A percentile compares a stretch with the other conserved stretches of the same genome.
Evolutionary conservation across 2,797 vertebrate species (phyloP).

Genomic region (Apogon talboti): DNA sequence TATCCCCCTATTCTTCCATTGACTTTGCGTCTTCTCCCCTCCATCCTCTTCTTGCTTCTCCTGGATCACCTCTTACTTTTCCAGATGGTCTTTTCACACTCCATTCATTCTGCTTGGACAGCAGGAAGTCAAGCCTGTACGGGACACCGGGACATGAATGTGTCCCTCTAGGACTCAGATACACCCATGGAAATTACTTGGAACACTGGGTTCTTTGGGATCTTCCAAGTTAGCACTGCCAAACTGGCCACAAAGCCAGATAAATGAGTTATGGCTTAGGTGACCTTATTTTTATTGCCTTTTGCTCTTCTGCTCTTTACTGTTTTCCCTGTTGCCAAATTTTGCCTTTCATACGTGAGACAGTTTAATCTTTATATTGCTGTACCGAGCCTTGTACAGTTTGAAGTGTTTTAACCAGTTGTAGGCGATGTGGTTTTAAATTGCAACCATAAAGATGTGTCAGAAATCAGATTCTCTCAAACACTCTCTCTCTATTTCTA

Average conservation of each 20-base stretch:
- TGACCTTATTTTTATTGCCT: constrained; percentile 47
- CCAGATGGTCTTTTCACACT: constrained; percentile 70
- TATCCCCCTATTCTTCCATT: constrained; percentile 9
- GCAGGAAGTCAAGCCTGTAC: constrained; percentile 59
- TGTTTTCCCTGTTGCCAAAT: constrained; percentile 20
- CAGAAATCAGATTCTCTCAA: constrained; percentile 49
- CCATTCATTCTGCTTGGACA: constrained; percentile 50
- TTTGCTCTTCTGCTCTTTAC: constrained; percentile 25
- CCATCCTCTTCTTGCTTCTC: constrained; percentile 17
- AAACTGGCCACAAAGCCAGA: constrained; percentile 45
- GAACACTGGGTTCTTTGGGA: constrained; percentile 52
- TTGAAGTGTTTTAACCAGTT: constrained; percentile 46
- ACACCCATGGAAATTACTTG: constrained; percentile 55
- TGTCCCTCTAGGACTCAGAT: constrained; percentile 51
- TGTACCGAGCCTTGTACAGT: constrained; percentile 24
- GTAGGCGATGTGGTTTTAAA: constrained; percentile 28
- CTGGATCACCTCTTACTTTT: constrained; percentile 63
- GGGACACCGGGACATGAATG: constrained; percentile 53
- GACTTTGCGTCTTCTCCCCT: constrained; percentile 11
- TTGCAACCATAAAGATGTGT: constrained; percentile 51
- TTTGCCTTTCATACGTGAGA: constrained; percentile 38
- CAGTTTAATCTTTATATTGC: constrained; percentile 24
- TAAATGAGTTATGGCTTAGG: constrained; percentile 47
- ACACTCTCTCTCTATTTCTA: constrained; percentile 17
- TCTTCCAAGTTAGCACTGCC: constrained; percentile 38